phyloP scores from a whole-genome alignment of 2,797 vertebrate species.

The Semotilus atromaculatus region DNA sequence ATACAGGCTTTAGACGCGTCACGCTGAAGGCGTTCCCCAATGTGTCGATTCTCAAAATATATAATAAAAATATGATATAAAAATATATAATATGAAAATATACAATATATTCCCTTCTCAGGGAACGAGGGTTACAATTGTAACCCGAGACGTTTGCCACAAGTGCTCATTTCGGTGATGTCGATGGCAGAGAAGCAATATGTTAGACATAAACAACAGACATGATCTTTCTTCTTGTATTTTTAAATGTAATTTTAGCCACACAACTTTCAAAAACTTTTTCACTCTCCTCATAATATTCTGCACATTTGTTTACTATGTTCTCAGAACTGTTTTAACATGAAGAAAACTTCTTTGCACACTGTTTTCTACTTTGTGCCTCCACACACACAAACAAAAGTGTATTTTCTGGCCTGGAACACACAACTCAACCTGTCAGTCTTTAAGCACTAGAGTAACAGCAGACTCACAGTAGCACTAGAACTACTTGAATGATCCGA shows the following conservation, averaged over 20 bases:
- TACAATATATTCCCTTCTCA: too few species aligned
- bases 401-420: constrained; percentile 12
- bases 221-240: background rate
- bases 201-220: constrained; percentile 33
- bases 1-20: too few species aligned
- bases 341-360: background rate
- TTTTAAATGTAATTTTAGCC: background rate
- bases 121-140: too few species aligned
- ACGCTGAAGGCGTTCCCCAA: too few species aligned
- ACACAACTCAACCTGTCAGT: constrained; percentile 31
- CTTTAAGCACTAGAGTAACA: constrained; percentile 14
- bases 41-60: too few species aligned
- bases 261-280: background rate
- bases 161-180: constrained; percentile 15
- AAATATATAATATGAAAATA: too few species aligned
- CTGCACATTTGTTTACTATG: constrained; percentile 2
- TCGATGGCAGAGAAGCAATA: constrained; percentile 7
- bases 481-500: constrained; percentile 23
- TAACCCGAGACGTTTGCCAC: background rate
- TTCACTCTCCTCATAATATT: background rate
- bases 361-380: background rate
- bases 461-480: constrained; percentile 24
- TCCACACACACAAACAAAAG: constrained; percentile 24
- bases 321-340: background rate
- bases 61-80: too few species aligned